Evolutionary conservation across 2,113 vertebrate genomes (phyloP).

Genomic region (Mesoclemmys tuberculata): DNA sequence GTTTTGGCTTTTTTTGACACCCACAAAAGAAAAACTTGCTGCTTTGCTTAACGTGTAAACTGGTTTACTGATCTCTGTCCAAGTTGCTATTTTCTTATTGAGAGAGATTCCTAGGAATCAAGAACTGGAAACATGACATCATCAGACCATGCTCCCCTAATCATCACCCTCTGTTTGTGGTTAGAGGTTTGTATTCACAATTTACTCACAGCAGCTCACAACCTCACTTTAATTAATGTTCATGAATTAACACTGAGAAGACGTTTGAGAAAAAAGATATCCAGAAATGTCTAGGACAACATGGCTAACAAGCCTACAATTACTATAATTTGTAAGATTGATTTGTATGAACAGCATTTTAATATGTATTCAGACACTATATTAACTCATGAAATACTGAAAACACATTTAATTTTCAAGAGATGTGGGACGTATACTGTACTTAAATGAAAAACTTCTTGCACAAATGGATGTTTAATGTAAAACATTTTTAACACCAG

Average conservation of each 20-base stretch:
- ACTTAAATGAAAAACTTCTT: not conserved
- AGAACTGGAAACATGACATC: not conserved
- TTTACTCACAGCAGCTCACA: too few relatives aligned
- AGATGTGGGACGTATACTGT: not conserved
- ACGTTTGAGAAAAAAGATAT: not conserved
- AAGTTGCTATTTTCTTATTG: conserved; percentile 25
- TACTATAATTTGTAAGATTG: not conserved
- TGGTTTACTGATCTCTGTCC: conserved; percentile 26
- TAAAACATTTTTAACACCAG: conserved; percentile 35
- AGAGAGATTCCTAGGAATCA: conserved; percentile 1
- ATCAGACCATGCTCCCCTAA: not conserved
- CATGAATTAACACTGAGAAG: not conserved
- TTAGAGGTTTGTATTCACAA: not conserved
- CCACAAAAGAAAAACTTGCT: not conserved
- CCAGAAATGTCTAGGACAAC: not conserved
- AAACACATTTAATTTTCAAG: not conserved
- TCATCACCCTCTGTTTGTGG: not conserved
- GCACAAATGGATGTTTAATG: not conserved
- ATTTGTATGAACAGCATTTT: not conserved
- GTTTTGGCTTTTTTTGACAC: not conserved
- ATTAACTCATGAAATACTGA: too few relatives aligned
- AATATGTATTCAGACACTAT: not conserved
- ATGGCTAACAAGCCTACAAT: not conserved
- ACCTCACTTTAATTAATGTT: too few relatives aligned
- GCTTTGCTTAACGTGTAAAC: not conserved